These are phyloP conservation scores for Engraulis encrasicolus DNA, from an alignment of 2,113 vertebrate genomes.

Conservation along the genomic window DNA sequence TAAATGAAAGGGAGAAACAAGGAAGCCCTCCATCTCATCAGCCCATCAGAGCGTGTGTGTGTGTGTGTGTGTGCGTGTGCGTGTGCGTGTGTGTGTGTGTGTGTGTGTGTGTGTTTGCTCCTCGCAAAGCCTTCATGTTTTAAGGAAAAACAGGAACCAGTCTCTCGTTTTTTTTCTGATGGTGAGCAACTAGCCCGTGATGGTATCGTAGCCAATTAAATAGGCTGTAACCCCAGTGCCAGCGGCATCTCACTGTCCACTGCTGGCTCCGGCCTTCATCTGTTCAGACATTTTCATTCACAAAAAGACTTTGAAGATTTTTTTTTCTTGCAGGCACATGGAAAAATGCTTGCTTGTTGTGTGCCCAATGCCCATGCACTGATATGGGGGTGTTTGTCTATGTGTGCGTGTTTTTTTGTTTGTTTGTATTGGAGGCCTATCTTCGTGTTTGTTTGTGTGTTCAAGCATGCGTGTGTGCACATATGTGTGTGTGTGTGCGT, in stretches of 20 bases:
- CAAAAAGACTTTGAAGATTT: conserved; percentile 7
- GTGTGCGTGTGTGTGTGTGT: no score
- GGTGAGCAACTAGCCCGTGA: neutral
- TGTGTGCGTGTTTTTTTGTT: neutral
- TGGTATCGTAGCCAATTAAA: neutral
- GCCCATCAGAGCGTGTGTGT: neutral
- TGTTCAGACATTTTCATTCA: neutral
- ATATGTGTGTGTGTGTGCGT: neutral
- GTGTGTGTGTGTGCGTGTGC: neutral
- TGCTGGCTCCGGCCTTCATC: neutral
- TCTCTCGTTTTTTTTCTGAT: no score
- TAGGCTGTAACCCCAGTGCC: conserved; percentile 1
- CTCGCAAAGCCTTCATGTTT: conserved; percentile 4
- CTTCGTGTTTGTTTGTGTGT: neutral
- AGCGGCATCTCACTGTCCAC: neutral
- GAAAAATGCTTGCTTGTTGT: neutral
- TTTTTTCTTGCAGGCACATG: neutral
- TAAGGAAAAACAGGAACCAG: conserved; percentile 19
- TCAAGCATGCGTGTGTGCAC: neutral
- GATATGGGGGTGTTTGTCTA: neutral
- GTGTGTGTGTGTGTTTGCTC: neutral
- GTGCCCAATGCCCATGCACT: neutral
- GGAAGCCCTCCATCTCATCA: conserved; percentile 40
- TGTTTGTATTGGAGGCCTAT: neutral
- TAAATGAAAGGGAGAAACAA: conserved; percentile 24